Evolutionary conservation across 2,888 invertebrate species (phyloP).

Genomic region (Augochlorella aurata): DNA sequence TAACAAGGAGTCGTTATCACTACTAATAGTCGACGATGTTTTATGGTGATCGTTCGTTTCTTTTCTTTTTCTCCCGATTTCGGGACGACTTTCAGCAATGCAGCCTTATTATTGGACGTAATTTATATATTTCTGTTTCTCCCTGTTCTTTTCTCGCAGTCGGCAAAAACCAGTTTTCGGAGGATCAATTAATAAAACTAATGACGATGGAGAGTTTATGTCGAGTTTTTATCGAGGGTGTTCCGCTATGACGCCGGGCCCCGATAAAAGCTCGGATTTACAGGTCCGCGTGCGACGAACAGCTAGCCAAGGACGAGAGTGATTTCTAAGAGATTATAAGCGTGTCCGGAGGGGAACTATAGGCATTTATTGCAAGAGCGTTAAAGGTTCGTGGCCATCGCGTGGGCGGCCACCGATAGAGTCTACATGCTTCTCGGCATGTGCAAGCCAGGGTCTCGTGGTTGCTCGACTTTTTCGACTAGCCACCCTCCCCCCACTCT

Average conservation of each 20-base stretch:
- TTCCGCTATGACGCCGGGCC: no score
- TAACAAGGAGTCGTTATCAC: conserved; percentile 9
- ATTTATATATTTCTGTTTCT: background rate
- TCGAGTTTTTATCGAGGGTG: background rate
- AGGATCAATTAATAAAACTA: background rate
- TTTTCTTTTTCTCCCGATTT: background rate
- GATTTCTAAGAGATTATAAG: conserved; percentile 50
- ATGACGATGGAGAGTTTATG: background rate
- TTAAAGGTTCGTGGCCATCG: conserved; percentile 59
- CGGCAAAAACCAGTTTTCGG: background rate
- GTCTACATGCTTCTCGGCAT: conserved; percentile 72
- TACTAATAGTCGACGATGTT: background rate
- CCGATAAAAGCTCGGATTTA: conserved; percentile 27
- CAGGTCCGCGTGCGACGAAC: conserved; percentile 13
- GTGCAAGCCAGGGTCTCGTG: conserved; percentile 66
- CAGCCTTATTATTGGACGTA: background rate
- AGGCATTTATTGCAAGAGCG: conserved; percentile 57
- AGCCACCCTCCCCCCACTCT: conserved; percentile 51
- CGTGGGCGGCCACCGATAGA: conserved; percentile 76
- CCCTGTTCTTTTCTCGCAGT: background rate
- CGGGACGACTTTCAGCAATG: background rate
- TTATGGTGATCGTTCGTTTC: background rate
- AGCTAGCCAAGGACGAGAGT: conserved; percentile 42
- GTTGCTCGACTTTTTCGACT: conserved; percentile 76
- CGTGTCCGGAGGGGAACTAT: conserved; percentile 50